Evolutionary conservation across 2,113 vertebrate genomes (phyloP), one percentile per base, ranked within the genome.

Genomic region (Elachura formosa): DNA sequence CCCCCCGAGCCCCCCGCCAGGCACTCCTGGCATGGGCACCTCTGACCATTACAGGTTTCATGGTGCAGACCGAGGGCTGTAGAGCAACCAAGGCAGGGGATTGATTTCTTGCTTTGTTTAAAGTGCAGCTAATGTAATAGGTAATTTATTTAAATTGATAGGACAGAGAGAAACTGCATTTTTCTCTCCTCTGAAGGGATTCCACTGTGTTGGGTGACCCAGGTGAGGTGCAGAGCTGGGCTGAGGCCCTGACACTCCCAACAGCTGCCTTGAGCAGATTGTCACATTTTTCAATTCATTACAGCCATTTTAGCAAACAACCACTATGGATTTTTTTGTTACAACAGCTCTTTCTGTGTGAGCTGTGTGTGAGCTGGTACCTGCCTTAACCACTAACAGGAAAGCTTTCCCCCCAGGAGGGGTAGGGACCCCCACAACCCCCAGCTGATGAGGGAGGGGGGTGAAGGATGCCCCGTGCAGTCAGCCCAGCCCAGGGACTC

Each of bases 61-160:
- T 17, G 38, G 80, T 40, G 54, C 89, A 90, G 61, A 95, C 36
- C 52, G 2, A 6, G 45, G 85, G 29, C 38, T 68, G 63, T 40
- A 84, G 59, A 81, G 92, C 83, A 64, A 94, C 61, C 0, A 0
- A 31, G 64, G 81, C 71, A 80, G 38, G 20, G 67, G 46, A 81
- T 48, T 52, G 95, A 93, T 87, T 94, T 94, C 91, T 95, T 90
- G 85, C 81, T 96, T 93, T 92, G 94, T 87, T 94, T 89, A 85
- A 76, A 95, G 87, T 93, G 80, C 90, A 87, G 92, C 88, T 97
- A 89, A 97, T 96, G 90, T 85, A 64, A 94, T 54, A 93, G 94
- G 84, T 96, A 89, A 95, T 95, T 96, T 94, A 97, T 88, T 93
- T 94, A 96, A 97, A 94, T 80, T 83, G 88, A 82, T 51, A 83